phyloP scores from a whole-genome alignment of 2,113 vertebrate species.

The Mellivora capensis region DNA sequence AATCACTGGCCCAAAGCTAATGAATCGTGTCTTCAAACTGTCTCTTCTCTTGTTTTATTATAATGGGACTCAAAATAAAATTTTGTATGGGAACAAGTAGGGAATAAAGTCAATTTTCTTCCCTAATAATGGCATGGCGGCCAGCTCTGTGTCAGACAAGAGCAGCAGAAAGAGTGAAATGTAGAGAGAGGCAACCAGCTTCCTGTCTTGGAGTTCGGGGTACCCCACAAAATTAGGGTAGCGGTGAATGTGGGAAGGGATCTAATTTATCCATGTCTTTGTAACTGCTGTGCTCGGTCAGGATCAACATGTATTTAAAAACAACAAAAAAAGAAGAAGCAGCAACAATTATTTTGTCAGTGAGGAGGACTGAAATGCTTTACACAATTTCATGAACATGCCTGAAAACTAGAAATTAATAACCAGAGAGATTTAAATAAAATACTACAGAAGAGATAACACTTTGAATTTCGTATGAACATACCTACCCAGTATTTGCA shows the following conservation, averaged over 20 bases:
- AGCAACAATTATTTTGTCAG: not conserved
- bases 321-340: too few species aligned
- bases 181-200: not conserved
- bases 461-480: not conserved
- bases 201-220: not conserved
- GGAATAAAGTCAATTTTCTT: slow-evolving; percentile 75
- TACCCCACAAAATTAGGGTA: not conserved
- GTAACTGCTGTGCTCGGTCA: not conserved
- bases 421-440: not conserved
- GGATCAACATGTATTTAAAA: not conserved
- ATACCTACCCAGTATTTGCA: not conserved
- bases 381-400: not conserved
- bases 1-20: slow-evolving; percentile 71
- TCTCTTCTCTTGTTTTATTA: slow-evolving; percentile 70
- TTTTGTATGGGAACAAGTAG: slow-evolving; percentile 60
- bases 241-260: not conserved
- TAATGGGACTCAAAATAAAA: slow-evolving; percentile 71
- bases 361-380: not conserved
- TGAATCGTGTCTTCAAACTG: slow-evolving; percentile 63
- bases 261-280: not conserved
- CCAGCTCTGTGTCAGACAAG: slow-evolving; percentile 9
- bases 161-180: not conserved
- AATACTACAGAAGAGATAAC: not conserved
- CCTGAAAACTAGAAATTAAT: slow-evolving; percentile 22
- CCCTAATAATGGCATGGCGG: slow-evolving; percentile 50